These are phyloP conservation scores for Glareola pratincola DNA, from an alignment of 2,113 vertebrate genomes.

Conservation along the genomic window DNA sequence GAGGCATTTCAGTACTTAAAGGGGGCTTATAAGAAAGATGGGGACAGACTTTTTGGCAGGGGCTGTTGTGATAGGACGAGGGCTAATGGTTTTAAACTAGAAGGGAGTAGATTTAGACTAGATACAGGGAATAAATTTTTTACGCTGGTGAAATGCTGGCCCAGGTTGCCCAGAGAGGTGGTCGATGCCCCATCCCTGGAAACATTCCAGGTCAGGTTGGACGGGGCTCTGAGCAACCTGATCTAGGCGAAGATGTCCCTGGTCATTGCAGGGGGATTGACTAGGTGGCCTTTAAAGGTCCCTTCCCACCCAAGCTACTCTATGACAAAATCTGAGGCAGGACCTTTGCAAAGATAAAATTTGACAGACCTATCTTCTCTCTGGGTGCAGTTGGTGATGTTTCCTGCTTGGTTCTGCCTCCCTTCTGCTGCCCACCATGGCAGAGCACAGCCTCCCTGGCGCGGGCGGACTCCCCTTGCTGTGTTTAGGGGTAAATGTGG, in stretches of 20 bases:
- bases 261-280: not conserved
- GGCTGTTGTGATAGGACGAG: not conserved
- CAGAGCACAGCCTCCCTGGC: fast-evolving
- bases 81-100: not conserved
- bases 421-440: not conserved
- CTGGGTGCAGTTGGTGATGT: too few species aligned
- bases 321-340: not conserved
- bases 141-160: not conserved
- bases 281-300: not conserved
- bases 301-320: not conserved
- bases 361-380: not conserved
- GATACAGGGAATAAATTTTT: not conserved
- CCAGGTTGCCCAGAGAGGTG: not conserved
- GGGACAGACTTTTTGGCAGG: not conserved
- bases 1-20: too few species aligned
- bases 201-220: not conserved
- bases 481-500: not conserved
- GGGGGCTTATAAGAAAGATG: not conserved
- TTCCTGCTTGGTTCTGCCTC: fast-evolving
- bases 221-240: not conserved
- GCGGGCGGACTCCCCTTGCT: fast-evolving
- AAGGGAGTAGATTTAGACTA: too few species aligned
- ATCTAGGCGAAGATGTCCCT: not conserved
- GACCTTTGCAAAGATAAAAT: fast-evolving
- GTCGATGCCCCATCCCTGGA: not conserved